Base-by-base conservation (phyloP, 2,113 vertebrate species). In the Varanus salvator region DNA sequence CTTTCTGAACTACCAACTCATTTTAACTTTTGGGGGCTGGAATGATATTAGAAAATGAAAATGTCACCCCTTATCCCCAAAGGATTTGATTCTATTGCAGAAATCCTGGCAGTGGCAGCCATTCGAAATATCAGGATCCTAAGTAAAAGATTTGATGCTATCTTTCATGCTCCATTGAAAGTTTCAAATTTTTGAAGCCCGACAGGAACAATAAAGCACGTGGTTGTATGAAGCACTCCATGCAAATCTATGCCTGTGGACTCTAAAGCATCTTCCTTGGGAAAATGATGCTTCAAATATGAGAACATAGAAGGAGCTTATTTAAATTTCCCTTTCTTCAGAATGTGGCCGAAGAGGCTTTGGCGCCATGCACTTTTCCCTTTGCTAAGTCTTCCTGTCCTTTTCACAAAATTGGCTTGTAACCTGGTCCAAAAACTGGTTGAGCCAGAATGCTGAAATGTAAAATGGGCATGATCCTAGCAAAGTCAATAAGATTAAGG, bases 101-200 rank as follows among this genome's bases (percentile, higher is more conserved):
- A 94, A 92, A 92, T 90, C 3, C 23, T 85, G 84, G 52, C 85
- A 95, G 85, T 85, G 84, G 52, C 85, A 95, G 85, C 78, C 93
- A 94, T 95, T 90, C 91, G 68, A 83, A 93, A 60, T 90, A 95
- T 94, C 95, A 92, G 74, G 74, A 93, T 90, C 84, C 78, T 66
- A 81, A 1, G 17, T 77, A 94, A 54, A 92, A 94, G 87, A 94
- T 96, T 94, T 90, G 57, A 64, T 85, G 90, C 48, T 92, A 75
- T 92, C 90, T 85, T 94, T 92, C 92, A 68, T 50, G 89, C 87
- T 94, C 89, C 74, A 89, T 48, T 15, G 57, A 88, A 9, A 93
- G 44, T 31, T 92, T 92, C 87, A 3, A 93, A 31, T n/a, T 91
- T 90, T 93, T 78, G 48, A 94, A 64, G 91, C 81, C 34, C 90